Evolutionary conservation across 2,113 vertebrate genomes (phyloP).

Genomic region (Erythrolamprus reginae): DNA sequence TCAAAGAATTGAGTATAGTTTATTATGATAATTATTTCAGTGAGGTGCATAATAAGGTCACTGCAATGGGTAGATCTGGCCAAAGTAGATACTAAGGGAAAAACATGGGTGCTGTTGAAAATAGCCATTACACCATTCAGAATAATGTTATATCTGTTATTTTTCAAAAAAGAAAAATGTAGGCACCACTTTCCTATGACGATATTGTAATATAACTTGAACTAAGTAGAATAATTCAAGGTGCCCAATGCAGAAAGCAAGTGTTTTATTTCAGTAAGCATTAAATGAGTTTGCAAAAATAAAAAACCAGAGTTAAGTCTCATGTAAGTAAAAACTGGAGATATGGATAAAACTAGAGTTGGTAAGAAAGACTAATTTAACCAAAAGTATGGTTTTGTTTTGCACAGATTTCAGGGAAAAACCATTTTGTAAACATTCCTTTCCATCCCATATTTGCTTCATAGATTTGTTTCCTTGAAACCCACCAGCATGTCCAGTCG

Average conservation of each 20-base stretch:
- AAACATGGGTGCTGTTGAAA: not conserved
- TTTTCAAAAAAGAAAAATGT: not conserved
- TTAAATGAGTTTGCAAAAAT: not conserved
- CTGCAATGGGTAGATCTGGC: conserved; percentile 32
- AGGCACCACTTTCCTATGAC: not conserved
- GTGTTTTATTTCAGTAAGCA: not conserved
- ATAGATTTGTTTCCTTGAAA: not conserved
- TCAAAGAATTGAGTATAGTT: conserved; percentile 55
- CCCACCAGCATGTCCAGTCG: not conserved
- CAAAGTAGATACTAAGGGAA: not conserved
- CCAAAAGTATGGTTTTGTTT: not conserved
- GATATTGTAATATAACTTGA: not conserved
- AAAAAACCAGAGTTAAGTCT: not conserved
- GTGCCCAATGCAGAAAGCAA: not conserved
- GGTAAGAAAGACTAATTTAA: not conserved
- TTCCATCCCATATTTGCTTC: not conserved
- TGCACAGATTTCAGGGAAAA: not conserved
- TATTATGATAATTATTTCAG: conserved; percentile 1
- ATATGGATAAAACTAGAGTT: not conserved
- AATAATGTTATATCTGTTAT: not conserved
- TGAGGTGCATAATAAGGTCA: conserved; percentile 33
- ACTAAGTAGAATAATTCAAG: not conserved
- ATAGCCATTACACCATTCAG: not conserved
- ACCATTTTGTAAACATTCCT: not conserved
- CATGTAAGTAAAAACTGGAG: not conserved